Percentiles rank a stretch among this genome's conserved stretches.
Evolutionary conservation across 2,113 vertebrate genomes (phyloP).

Genomic region (Mastomys natalensis): DNA sequence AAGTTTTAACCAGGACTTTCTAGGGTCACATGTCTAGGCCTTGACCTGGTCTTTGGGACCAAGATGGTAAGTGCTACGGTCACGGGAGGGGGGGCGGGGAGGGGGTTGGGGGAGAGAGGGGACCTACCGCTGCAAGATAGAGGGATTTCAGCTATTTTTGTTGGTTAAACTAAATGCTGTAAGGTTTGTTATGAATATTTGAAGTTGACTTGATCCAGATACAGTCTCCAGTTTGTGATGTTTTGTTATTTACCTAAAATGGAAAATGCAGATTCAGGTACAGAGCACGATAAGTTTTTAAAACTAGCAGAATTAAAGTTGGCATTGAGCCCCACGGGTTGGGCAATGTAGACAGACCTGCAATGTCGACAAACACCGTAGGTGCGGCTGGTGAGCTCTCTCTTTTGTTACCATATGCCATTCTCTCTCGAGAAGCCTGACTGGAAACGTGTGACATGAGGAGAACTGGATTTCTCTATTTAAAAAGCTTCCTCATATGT

Average conservation of each 20-base stretch:
- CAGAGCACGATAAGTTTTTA: not conserved
- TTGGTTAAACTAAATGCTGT: not conserved
- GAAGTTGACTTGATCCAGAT: not conserved
- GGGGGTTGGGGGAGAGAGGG: not conserved
- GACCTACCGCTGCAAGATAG: not conserved
- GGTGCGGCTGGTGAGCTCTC: not conserved
- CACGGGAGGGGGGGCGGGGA: not conserved
- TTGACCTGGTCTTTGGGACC: not conserved
- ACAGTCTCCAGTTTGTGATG: constrained; percentile 13
- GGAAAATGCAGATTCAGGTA: not conserved
- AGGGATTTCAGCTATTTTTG: constrained; percentile 37
- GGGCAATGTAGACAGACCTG: not conserved
- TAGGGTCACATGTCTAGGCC: not conserved
- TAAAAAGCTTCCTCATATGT: not conserved
- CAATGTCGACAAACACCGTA: not conserved
- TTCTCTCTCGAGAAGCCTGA: not conserved
- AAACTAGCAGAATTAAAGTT: constrained; percentile 15
- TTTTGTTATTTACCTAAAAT: constrained; percentile 37
- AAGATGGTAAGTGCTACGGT: not conserved
- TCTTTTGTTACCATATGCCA: not conserved
- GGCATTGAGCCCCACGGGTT: not conserved
- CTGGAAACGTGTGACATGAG: not conserved
- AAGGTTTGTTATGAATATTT: constrained; percentile 30
- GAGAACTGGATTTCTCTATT: not conserved
- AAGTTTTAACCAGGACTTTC: not conserved